Base-by-base conservation (phyloP, 2,113 vertebrate species). In the Paedocypris sp. region DNA sequence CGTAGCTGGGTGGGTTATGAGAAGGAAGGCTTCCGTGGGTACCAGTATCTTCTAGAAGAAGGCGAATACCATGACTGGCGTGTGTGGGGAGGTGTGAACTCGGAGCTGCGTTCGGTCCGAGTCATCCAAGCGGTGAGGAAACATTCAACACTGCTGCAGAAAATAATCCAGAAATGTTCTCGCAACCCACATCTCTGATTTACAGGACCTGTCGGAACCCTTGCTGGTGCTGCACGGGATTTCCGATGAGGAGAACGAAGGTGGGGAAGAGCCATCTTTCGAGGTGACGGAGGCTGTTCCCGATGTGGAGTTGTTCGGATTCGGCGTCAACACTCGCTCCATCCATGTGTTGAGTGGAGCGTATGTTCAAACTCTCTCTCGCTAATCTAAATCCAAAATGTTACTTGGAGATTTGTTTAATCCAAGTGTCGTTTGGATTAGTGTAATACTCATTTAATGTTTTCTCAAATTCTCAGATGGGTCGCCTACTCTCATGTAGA, bases 31-130 rank as follows among this genome's bases (percentile, higher is more conserved):
- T 98, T 91, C 81, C 81, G 90, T 1, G 95, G 95, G 5, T 83
- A 91, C 79, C 95, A 98, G 81, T 98, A 98, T 75, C 83, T 97
- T 68, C 81, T 98, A 77, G 95, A 98, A 72, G 95, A 98, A 75
- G 95, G 94, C 0, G 85, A 97, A n/a, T 98, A 92, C 49, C 79
- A 79, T 0, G 87, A 95, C 77, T 98, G 91, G 90, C 83, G 80
- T 49, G 85, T 88, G 3, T 98, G 95, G 95, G 90, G 93, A 0
- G 93, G 92, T 75, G 82, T 75, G 11, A 49, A 85, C 12, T 28
- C 86, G 5, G 81, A 83, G 66, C 76, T 98, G 70, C 77, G 88
- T 68, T 98, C 95, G 1, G 70, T 90, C 0, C 79, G 91, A 42
- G 79, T 93, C 68, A 88, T 97, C 59, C 79, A 85, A 47, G 92